Conservation (phyloP, 2,888 invertebrate species). For the Eulithis prunata region DNA sequence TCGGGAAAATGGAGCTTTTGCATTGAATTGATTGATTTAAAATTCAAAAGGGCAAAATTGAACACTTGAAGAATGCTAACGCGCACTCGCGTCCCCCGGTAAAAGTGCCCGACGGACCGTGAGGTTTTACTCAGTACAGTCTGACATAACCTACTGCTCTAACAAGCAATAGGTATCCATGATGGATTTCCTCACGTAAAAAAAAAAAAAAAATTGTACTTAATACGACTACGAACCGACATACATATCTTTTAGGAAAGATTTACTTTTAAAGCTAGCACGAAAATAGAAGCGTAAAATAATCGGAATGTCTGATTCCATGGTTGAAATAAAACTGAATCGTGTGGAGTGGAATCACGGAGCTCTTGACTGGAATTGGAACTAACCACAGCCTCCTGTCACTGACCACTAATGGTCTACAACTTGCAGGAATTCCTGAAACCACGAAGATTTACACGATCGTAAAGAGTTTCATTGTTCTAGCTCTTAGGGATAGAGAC, state of each 20-base stretch:
- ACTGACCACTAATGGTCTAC: neutral
- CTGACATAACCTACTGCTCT: no score
- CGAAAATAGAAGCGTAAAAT: neutral
- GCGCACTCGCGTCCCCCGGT: no score
- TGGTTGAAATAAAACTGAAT: neutral
- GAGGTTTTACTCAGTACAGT: no score
- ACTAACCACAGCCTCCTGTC: slow-evolving; percentile 3
- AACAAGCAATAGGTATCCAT: no score
- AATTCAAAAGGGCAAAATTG: neutral
- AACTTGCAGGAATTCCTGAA: slow-evolving; percentile 1
- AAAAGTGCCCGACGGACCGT: no score
- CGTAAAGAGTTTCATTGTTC: neutral
- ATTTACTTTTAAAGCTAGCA: no score
- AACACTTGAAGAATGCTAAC: no score
- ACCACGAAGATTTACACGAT: neutral
- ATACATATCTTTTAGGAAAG: no score
- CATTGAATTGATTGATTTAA: neutral
- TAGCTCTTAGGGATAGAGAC: no score
- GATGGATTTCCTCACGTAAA: no score
- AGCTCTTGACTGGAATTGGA: slow-evolving; percentile 3
- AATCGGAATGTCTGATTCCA: neutral
- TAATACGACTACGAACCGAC: no score
- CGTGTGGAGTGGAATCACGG: neutral
- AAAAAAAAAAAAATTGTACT: no score
- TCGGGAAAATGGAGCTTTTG: slow-evolving; percentile 1